A percentile compares a stretch with the other conserved stretches of the same genome.
Conservation (phyloP, 1,140 invertebrate species). For the Trinorchestia longiramus region DNA sequence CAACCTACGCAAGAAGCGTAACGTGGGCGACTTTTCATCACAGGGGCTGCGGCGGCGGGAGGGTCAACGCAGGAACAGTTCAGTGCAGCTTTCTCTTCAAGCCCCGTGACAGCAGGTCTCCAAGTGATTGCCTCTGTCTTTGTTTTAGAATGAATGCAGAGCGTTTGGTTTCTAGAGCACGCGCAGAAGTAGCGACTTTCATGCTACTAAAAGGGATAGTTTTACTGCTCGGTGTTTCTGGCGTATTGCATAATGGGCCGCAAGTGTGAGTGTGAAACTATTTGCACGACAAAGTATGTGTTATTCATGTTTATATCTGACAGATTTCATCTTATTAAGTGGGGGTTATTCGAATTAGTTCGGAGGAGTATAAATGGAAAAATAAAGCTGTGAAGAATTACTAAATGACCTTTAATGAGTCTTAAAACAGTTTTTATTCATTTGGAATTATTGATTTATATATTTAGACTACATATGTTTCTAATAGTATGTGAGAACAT, state of each 20-base stretch:
- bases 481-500: too few species aligned
- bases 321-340: background rate
- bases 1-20: too few species aligned
- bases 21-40: too few species aligned
- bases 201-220: background rate
- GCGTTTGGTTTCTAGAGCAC: background rate
- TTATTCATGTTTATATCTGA: background rate
- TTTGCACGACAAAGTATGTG: background rate
- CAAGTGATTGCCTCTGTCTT: background rate
- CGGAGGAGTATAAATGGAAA: too few species aligned
- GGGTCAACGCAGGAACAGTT: background rate
- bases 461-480: too few species aligned
- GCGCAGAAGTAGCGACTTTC: background rate
- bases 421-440: too few species aligned
- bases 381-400: too few species aligned
- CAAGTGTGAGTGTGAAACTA: background rate
- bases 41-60: too few species aligned
- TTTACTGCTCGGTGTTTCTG: background rate
- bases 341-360: too few species aligned
- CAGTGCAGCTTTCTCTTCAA: background rate
- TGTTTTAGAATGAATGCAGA: background rate
- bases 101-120: background rate
- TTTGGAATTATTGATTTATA: too few species aligned
- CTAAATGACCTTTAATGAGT: too few species aligned
- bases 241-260: background rate